Evolutionary conservation across 64 coral and sea anemone species (phyloP).

Genomic region (Acropora tenuis): DNA sequence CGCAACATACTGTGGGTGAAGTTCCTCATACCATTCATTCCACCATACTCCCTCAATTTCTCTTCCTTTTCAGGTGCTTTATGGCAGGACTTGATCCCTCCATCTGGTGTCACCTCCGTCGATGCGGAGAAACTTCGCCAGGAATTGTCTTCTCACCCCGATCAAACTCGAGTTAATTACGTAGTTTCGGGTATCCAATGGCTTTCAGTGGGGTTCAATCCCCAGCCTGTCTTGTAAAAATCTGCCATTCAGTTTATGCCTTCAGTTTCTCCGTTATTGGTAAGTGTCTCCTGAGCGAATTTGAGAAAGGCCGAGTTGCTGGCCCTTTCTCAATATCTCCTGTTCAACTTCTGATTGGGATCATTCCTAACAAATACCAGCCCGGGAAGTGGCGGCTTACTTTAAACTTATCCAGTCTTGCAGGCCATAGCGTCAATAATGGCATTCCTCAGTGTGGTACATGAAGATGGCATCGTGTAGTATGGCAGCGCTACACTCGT

Average conservation of each 20-base stretch:
- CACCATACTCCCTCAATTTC: too few relatives aligned
- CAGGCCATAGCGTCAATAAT: constrained; percentile 47
- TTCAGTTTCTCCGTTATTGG: constrained; percentile 19
- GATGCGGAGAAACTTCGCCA: too few relatives aligned
- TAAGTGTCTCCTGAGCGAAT: background rate
- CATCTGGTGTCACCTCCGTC: too few relatives aligned
- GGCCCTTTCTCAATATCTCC: constrained; percentile 7
- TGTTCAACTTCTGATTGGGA: background rate
- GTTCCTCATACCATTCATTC: too few relatives aligned
- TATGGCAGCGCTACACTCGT: constrained; percentile 5
- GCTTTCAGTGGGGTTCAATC: constrained; percentile 13
- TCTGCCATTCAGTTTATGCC: background rate
- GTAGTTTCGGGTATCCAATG: background rate
- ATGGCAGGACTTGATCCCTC: too few relatives aligned
- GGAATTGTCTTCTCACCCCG: too few relatives aligned
- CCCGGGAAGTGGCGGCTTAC: constrained; percentile 57
- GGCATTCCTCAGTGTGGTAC: constrained; percentile 40
- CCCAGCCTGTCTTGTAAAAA: background rate
- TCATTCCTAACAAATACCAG: constrained; percentile 3
- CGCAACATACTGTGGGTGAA: too few relatives aligned
- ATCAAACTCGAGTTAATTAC: too few relatives aligned
- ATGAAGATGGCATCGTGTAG: background rate
- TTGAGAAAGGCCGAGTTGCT: background rate
- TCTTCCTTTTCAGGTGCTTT: too few relatives aligned
- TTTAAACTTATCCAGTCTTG: constrained; percentile 14